phyloP scores from a whole-genome alignment of 35 echinoderm and acorn worm genomes.

The Ophiothrix spiculata region DNA sequence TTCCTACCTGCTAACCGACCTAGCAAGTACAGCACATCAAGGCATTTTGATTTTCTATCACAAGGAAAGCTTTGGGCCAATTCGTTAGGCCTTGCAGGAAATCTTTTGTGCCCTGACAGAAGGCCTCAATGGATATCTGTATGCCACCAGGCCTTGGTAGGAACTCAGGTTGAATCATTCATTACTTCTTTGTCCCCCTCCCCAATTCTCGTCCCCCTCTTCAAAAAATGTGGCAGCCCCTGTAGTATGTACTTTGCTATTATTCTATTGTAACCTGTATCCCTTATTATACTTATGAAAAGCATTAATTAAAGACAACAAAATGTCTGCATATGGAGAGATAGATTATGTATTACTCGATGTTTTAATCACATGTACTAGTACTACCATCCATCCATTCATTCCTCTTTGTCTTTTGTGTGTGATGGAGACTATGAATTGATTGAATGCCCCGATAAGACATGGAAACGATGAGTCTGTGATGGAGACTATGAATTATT shows the following conservation, averaged over 20 bases:
- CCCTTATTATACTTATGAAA: slow-evolving; percentile 5
- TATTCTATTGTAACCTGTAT: slow-evolving; percentile 8
- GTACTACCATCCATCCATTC: background rate
- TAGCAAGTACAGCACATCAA: too few relatives aligned
- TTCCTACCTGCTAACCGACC: too few relatives aligned
- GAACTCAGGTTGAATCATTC: background rate
- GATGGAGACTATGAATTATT: too few relatives aligned
- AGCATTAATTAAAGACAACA: slow-evolving; percentile 2
- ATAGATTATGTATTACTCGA: slow-evolving; percentile 14
- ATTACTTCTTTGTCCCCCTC: slow-evolving; percentile 3
- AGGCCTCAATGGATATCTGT: too few relatives aligned
- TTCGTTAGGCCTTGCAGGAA: too few relatives aligned
- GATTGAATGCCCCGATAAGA: too few relatives aligned
- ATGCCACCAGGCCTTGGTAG: background rate
- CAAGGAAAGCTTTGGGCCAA: too few relatives aligned
- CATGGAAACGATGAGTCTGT: too few relatives aligned
- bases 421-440: background rate
- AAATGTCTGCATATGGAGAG: slow-evolving; percentile 5
- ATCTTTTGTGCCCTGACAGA: too few relatives aligned
- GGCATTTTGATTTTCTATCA: too few relatives aligned
- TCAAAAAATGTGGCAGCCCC: background rate
- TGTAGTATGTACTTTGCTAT: slow-evolving; percentile 1
- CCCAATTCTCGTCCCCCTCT: too few relatives aligned
- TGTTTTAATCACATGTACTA: slow-evolving; percentile 9
- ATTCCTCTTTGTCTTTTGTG: slow-evolving; percentile 14